Evolutionary conservation across 2,113 vertebrate genomes (phyloP).

Genomic region (Bos javanicus): DNA sequence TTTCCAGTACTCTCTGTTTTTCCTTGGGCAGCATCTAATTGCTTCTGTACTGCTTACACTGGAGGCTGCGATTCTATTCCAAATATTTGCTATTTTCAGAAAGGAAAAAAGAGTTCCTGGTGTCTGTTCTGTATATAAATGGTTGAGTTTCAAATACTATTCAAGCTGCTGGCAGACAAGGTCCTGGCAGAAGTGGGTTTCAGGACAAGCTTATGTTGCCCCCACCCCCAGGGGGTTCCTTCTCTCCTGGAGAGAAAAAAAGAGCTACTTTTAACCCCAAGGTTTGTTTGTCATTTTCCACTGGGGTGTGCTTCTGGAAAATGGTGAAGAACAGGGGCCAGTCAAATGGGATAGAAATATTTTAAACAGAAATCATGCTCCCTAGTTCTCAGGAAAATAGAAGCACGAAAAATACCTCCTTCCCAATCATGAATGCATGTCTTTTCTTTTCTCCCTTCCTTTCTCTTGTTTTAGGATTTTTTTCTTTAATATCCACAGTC

Average conservation of each 20-base stretch:
- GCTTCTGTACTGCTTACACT: slow-evolving; percentile 32
- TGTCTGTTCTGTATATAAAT: slow-evolving; percentile 38
- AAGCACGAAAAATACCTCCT: background rate
- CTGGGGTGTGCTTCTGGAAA: background rate
- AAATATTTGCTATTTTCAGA: slow-evolving; percentile 34
- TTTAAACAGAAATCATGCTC: background rate
- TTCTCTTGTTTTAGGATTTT: background rate
- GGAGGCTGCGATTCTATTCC: slow-evolving; percentile 15
- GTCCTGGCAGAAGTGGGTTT: background rate
- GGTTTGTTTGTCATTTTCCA: background rate
- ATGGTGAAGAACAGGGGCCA: too few relatives aligned
- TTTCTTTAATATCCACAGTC: background rate
- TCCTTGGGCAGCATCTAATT: slow-evolving; percentile 27
- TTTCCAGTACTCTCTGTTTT: background rate
- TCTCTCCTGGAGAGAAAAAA: background rate
- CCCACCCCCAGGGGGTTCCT: background rate
- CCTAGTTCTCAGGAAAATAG: background rate
- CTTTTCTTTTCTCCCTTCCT: background rate
- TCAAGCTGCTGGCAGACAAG: background rate
- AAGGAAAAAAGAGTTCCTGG: background rate
- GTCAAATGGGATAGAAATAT: background rate
- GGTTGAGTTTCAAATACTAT: background rate
- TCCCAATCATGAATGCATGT: background rate
- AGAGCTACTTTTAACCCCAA: background rate
- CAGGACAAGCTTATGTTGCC: background rate